Conservation (phyloP, 2,797 vertebrate species). For the Catharus ustulatus region DNA sequence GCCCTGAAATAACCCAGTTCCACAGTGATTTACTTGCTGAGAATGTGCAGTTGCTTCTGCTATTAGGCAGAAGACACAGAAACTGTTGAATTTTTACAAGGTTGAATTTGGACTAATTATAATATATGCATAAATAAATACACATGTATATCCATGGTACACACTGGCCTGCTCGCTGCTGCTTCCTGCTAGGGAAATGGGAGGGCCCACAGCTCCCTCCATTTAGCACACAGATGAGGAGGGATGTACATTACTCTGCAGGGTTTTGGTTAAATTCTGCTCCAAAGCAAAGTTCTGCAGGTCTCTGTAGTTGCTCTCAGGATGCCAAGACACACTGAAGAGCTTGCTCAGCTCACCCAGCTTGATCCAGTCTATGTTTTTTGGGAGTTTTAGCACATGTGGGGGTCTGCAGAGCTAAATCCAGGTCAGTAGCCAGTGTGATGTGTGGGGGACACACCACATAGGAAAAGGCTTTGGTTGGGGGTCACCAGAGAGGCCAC, state of each 20-base stretch:
- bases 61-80: not conserved
- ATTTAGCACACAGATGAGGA: not conserved
- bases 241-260: not conserved
- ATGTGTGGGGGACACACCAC: accelerated
- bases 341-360: not conserved
- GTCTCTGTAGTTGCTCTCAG: not conserved
- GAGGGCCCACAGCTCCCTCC: not conserved
- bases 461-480: not conserved
- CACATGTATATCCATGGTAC: too few species aligned
- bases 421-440: not conserved
- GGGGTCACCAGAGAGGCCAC: not conserved
- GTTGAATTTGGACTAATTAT: not conserved
- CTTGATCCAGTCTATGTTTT: not conserved
- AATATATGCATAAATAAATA: not conserved
- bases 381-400: accelerated
- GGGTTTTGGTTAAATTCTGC: not conserved
- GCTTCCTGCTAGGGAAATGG: not conserved
- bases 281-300: not conserved
- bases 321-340: not conserved
- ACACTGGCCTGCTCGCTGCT: not conserved
- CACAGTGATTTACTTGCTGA: accelerated
- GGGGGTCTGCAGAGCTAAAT: not conserved
- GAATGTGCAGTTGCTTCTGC: too few species aligned
- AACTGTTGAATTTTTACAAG: not conserved
- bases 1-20: not conserved